A percentile compares a stretch with the other conserved stretches of the same genome.
Evolutionary conservation across 2,797 vertebrate species (phyloP).

Genomic region (Xenentodon cancila): DNA sequence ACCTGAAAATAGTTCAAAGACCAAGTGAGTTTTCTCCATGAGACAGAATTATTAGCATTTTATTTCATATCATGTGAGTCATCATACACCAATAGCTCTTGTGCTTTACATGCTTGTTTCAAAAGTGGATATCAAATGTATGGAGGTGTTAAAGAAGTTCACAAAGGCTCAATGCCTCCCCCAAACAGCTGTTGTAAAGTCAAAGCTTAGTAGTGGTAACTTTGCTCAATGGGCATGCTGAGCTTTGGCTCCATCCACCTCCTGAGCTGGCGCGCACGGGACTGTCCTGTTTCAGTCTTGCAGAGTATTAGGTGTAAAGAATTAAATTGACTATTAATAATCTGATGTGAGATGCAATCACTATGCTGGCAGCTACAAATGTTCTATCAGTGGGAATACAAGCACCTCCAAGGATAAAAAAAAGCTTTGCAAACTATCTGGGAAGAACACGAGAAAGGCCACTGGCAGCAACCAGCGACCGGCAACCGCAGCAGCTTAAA

Average conservation of each 20-base stretch:
- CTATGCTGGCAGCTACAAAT: not conserved
- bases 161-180: not conserved
- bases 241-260: conserved; percentile 4
- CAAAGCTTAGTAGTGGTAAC: not conserved
- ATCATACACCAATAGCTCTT: conserved; percentile 55
- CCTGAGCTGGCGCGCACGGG: not conserved
- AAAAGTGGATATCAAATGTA: conserved; percentile 60
- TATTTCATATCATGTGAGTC: conserved; percentile 49
- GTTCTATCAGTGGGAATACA: not conserved
- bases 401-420: not conserved
- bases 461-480: not conserved
- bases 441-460: not conserved
- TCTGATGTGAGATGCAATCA: not conserved
- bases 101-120: conserved; percentile 67
- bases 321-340: not conserved
- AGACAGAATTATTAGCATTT: conserved; percentile 64
- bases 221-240: conserved; percentile 1
- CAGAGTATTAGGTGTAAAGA: not conserved
- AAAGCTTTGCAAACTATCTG: not conserved
- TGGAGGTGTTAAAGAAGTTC: conserved; percentile 49
- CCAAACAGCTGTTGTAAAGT: not conserved
- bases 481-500: not conserved
- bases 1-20: conserved; percentile 99
- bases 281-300: not conserved
- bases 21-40: conserved; percentile 86